These are phyloP conservation scores for Dermolepida albohirtum DNA, from an alignment of 2,888 invertebrate genomes.

Conservation along the genomic window DNA sequence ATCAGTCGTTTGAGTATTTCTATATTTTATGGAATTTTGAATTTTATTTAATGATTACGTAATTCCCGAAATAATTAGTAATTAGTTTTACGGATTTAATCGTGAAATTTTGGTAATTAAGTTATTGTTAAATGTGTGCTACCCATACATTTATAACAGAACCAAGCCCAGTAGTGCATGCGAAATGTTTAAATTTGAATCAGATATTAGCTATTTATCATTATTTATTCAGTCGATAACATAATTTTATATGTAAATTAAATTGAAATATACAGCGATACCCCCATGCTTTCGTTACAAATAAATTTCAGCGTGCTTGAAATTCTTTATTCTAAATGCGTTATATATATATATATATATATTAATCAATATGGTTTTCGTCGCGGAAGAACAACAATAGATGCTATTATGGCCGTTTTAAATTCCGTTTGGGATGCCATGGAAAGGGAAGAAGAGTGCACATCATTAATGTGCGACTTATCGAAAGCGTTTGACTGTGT, in stretches of 20 bases:
- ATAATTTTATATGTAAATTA: slow-evolving; percentile 18
- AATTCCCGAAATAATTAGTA: not conserved
- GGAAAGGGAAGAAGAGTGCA: too few species aligned
- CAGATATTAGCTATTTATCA: slow-evolving; percentile 5
- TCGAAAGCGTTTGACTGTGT: too few species aligned
- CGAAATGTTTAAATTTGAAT: slow-evolving; percentile 23
- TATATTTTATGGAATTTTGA: too few species aligned
- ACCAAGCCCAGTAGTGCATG: not conserved
- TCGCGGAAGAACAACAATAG: too few species aligned
- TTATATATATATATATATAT: too few species aligned
- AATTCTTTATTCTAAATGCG: too few species aligned
- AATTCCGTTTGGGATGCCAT: too few species aligned
- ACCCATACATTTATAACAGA: not conserved
- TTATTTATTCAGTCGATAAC: slow-evolving; percentile 21
- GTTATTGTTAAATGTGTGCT: not conserved
- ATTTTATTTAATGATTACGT: not conserved
- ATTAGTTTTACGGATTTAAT: not conserved
- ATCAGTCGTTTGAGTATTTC: too few species aligned
- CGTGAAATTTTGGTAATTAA: not conserved
- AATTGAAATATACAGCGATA: slow-evolving; percentile 10
- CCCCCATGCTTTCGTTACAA: not conserved
- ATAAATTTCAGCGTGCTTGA: too few species aligned
- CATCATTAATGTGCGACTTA: too few species aligned
- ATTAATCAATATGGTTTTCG: too few species aligned
- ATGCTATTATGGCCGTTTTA: too few species aligned